Conservation (phyloP, 1,140 invertebrate species). For the Wiebesia pumilae region DNA sequence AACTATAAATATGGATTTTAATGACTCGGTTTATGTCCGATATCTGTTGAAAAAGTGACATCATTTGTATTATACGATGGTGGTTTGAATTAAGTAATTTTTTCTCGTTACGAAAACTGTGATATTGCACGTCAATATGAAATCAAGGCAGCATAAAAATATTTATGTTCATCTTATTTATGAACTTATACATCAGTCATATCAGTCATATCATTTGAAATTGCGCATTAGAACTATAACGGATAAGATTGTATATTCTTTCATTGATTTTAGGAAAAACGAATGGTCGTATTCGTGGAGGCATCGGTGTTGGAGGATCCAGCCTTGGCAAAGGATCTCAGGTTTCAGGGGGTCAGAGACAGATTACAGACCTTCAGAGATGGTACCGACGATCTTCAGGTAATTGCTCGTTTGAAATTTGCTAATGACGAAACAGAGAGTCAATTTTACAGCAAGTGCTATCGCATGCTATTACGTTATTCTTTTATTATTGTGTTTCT, state of each 20-base stretch:
- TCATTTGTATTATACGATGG: not conserved
- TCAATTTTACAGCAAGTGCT: not conserved
- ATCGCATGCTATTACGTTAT: not conserved
- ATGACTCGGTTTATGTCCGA: not conserved
- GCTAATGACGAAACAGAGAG: not conserved
- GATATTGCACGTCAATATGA: not conserved
- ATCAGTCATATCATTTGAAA: not conserved
- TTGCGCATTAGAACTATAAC: too few species aligned
- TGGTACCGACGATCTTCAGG: conserved; percentile 87
- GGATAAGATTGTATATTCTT: not conserved
- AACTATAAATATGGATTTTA: not conserved
- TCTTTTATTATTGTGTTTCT: not conserved
- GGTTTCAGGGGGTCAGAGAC: conserved; percentile 85
- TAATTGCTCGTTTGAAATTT: conserved; percentile 47
- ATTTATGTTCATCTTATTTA: not conserved
- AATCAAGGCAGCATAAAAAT: not conserved
- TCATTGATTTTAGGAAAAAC: conserved; percentile 83
- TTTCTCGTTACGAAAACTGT: not conserved
- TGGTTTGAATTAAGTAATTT: not conserved
- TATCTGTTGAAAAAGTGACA: not conserved
- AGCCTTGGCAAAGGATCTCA: conserved; percentile 81
- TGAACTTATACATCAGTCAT: not conserved
- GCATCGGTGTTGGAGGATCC: conserved; percentile 90
- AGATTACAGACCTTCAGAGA: conserved; percentile 93
- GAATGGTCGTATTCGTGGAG: conserved; percentile 96